Evolutionary conservation across 1,140 invertebrate genomes (phyloP), one percentile per base, ranked within the genome.

Genomic region (Eciton burchellii): DNA sequence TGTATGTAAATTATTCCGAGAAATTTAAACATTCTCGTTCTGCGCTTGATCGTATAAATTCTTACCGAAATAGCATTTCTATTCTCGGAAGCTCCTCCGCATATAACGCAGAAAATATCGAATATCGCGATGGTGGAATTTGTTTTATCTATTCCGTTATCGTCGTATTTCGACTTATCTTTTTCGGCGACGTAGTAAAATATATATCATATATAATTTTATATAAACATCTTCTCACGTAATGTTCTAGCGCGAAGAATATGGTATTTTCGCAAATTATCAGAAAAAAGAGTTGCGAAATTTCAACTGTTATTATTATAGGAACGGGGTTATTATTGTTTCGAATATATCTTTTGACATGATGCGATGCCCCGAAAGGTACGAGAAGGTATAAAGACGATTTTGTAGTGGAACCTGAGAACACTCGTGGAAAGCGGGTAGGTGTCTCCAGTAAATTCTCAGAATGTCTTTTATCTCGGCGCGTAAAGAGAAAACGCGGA

Each of bases 11-110:
- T 52, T 65, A 41, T 5, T n/a, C 43, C 9, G 14, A 9, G 19
- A 76, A 26, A 65, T 76, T 26, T 26, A n/a, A 35, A 54, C 5
- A n/a, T 76, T 66, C 21, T 41, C 26, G 19, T 19, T 3, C n/a
- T 35, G 21, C 49, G 14, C 1, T 72, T 52, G 26, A 65, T 49
- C 26, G 19, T 62, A 24, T 52, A 4, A 65, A 24, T 76, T 49
- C 63, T 85, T 85, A 45, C 21, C 12, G 16, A 84, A 85, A 85
- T 77, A 57, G 52, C 56, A 52, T 52, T 14, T 74, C n/a, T 59
- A 19, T 43, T 19, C 6, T 65, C n/a, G 14, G 26, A 65, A 60
- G 19, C 14, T 56, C 26, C n/a, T n/a, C n/a, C 19, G 24, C 56
- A 52, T 83, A 45, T 56, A 62, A 63, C 41, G 1, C 45, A 54